Evolutionary conservation across 2,888 invertebrate genomes (phyloP).

Genomic region (Biston stratarius): DNA sequence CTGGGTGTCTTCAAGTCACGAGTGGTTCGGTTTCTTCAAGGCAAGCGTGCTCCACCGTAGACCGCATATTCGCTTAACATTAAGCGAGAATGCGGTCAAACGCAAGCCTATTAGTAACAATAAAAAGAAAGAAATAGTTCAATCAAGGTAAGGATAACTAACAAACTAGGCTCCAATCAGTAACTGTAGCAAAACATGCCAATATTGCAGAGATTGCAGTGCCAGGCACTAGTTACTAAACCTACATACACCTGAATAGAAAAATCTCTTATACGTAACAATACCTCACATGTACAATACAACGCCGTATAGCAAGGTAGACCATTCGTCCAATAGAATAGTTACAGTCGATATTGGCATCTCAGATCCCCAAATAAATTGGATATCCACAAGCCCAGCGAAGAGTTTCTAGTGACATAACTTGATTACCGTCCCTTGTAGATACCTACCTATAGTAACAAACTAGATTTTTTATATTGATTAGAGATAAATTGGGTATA

Average conservation of each 20-base stretch:
- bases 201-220: conserved; percentile 12
- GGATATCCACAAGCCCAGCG: conserved; percentile 49
- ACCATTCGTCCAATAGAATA: conserved; percentile 17
- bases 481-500: conserved; percentile 19
- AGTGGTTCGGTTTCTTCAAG: no score
- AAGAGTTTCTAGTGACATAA: conserved; percentile 25
- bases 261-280: not conserved
- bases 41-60: no score
- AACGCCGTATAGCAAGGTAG: not conserved
- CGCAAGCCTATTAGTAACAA: not conserved
- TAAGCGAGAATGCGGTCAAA: no score
- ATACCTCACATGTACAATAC: conserved; percentile 1
- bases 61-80: no score
- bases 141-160: not conserved
- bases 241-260: not conserved
- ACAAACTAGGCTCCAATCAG: not conserved
- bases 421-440: conserved; percentile 38
- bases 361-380: conserved; percentile 59
- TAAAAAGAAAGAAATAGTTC: not conserved
- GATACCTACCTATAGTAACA: not conserved
- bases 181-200: conserved; percentile 1
- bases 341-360: conserved; percentile 25
- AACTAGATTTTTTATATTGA: conserved; percentile 13
- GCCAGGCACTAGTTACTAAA: conserved; percentile 1
- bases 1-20: no score